These are phyloP conservation scores for Oceanodroma leucorhoa DNA, from an alignment of 2,797 vertebrate species.

Conservation along the genomic window DNA sequence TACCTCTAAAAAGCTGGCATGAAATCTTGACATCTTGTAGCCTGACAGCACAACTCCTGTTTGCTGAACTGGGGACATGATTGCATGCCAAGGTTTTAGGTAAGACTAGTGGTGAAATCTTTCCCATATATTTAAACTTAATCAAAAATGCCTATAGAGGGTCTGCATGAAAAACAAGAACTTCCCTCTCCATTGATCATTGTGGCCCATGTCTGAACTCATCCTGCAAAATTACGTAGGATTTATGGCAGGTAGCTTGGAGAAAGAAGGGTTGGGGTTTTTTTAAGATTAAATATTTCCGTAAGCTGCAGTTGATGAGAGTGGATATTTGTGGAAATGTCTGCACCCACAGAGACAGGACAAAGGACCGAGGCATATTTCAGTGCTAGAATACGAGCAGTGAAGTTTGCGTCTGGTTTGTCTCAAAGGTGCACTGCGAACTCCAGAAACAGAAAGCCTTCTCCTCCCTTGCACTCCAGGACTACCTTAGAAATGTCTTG, in stretches of 20 bases:
- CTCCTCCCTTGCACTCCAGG: not conserved
- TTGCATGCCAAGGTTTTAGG: not conserved
- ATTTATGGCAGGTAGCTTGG: not conserved
- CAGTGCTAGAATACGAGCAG: not conserved
- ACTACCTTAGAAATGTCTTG: not conserved
- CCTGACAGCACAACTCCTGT: not conserved
- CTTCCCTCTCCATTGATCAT: not conserved
- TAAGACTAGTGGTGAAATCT: not conserved
- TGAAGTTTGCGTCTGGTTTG: not conserved
- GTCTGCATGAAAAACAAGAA: not conserved
- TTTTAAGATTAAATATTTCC: not conserved
- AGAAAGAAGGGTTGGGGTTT: not conserved
- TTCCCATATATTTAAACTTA: not conserved
- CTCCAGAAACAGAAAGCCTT: not conserved
- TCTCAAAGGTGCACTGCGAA: not conserved
- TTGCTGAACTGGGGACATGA: not conserved
- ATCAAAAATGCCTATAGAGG: not conserved
- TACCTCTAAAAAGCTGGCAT: not conserved
- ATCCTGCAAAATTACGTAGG: not conserved
- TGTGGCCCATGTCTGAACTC: not conserved
- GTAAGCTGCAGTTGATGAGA: not conserved
- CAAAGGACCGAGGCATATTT: not conserved
- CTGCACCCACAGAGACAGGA: not conserved
- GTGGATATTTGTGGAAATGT: not conserved
- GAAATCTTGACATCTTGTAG: not conserved